Evolutionary conservation across 2,797 vertebrate genomes (phyloP).

Genomic region (Gastrophryne carolinensis): DNA sequence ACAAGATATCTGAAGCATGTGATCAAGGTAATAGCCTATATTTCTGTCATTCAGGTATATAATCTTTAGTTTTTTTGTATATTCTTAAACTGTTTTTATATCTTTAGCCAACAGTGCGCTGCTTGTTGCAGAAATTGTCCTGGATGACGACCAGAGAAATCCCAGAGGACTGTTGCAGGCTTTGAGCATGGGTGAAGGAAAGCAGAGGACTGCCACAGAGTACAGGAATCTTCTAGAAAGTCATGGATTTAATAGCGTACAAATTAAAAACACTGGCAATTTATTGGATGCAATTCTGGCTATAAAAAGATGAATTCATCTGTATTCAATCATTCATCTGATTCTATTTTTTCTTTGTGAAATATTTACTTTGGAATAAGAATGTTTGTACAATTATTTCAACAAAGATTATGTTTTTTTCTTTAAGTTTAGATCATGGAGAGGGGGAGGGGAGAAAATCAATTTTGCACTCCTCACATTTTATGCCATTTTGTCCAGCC

Average conservation of each 20-base stretch:
- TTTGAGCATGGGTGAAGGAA: conserved; percentile 77
- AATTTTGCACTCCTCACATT: too few relatives aligned
- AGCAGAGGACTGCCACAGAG: conserved; percentile 71
- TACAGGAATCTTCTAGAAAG: conserved; percentile 71
- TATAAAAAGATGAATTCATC: conserved; percentile 59
- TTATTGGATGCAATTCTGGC: conserved; percentile 76
- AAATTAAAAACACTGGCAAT: conserved; percentile 67
- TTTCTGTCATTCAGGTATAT: neutral
- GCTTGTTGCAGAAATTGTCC: conserved; percentile 77
- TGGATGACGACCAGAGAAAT: conserved; percentile 70
- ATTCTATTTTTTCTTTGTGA: too few relatives aligned
- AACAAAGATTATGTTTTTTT: too few relatives aligned
- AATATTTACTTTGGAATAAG: too few relatives aligned
- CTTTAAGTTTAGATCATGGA: too few relatives aligned
- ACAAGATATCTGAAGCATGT: conserved; percentile 72
- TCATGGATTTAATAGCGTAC: conserved; percentile 70
- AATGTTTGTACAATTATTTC: too few relatives aligned
- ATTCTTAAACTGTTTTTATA: neutral
- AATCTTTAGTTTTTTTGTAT: neutral
- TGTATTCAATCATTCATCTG: too few relatives aligned
- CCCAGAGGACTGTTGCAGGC: conserved; percentile 73
- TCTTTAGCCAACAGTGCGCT: conserved; percentile 60
- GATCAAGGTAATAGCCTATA: conserved; percentile 72
- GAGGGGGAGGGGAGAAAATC: too few relatives aligned
- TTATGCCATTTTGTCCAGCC: too few relatives aligned